Base-by-base conservation (phyloP, 2,797 vertebrate genomes). In the Thamnophis elegans region DNA sequence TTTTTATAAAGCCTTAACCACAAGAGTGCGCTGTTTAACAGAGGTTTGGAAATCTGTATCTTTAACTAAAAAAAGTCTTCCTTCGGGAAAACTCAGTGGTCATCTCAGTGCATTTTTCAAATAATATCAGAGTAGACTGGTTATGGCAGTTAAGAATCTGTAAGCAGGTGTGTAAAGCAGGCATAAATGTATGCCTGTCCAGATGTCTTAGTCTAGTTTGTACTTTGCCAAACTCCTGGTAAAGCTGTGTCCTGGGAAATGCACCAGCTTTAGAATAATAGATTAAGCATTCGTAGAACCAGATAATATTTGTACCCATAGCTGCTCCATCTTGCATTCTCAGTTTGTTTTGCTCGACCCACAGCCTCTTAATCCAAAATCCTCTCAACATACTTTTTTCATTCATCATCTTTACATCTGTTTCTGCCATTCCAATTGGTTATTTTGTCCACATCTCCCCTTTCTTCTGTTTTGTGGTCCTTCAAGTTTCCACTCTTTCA, bases 11-110 rank as follows among this genome's bases (percentile, higher is more conserved):
- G 92, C 90, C 73, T 91, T 90, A 95, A 93, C 97, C 98, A 98
- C 97, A 97, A 98, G 98, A 97, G 97, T 96, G 98, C 94, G 95
- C 97, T 97, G 96, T 98, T 97, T 96, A 97, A 97, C 95, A 97
- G 94, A 97, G 94, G 51, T 97, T 97, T 87, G 95, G 91, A 42
- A 88, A 95, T 96, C 58, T 68, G 95, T 28, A 87, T 96, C 87
- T 62, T 47, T 89, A 91, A 86, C 90, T 94, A 89, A 93, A 94
- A 95, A 92, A 91, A 94, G 94, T 82, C 92, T 73, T 91, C 89
- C 90, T 94, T 95, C 92, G 88, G 94, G 95, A 78, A 93, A 91
- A 89, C 32, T 2, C 28, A 91, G 54, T 87, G 88, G 32, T 20
- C 82, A 82, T 42, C 25, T 42, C 20, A 60, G 2, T 82, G 22